A percentile compares a stretch with the other conserved stretches of the same genome.
phyloP scores from a whole-genome alignment of 1,140 invertebrate genomes.

The Cydia amplana region DNA sequence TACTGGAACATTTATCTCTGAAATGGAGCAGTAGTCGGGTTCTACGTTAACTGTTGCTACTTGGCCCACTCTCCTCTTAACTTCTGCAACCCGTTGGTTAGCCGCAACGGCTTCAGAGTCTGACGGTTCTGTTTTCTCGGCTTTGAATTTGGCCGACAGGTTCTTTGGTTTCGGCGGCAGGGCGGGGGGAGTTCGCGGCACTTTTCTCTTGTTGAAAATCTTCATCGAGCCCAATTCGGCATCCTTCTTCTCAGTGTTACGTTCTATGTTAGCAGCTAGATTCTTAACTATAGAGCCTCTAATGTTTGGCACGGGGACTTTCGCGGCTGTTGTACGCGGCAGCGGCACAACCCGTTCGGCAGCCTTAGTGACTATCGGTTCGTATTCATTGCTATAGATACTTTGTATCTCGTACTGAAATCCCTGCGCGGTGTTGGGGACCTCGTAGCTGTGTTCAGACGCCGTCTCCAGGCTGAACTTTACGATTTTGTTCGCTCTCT shows the following conservation, averaged over 20 bases:
- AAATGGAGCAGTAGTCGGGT: slow-evolving; percentile 84
- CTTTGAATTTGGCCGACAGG: slow-evolving; percentile 82
- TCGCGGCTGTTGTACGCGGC: slow-evolving; percentile 53
- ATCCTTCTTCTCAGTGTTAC: slow-evolving; percentile 70
- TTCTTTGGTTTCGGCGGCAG: slow-evolving; percentile 86
- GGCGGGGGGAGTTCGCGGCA: slow-evolving; percentile 83
- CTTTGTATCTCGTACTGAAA: slow-evolving; percentile 82
- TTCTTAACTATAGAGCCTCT: slow-evolving; percentile 77
- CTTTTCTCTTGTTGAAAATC: slow-evolving; percentile 79
- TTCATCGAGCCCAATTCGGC: slow-evolving; percentile 68
- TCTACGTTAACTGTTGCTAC: slow-evolving; percentile 76
- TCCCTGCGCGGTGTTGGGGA: slow-evolving; percentile 75
- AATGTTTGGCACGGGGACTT: slow-evolving; percentile 64
- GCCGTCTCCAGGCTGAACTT: slow-evolving; percentile 79
- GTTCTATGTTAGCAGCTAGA: slow-evolving; percentile 82
- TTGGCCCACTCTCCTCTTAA: slow-evolving; percentile 79
- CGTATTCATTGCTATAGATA: slow-evolving; percentile 83
- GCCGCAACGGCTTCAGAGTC: slow-evolving; percentile 83
- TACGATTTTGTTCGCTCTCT: slow-evolving; percentile 75
- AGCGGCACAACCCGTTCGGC: slow-evolving; percentile 66
- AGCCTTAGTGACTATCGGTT: slow-evolving; percentile 81
- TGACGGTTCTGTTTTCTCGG: slow-evolving; percentile 73
- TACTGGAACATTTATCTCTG: slow-evolving; percentile 83
- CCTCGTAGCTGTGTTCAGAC: slow-evolving; percentile 78
- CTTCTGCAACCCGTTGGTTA: slow-evolving; percentile 82